These are phyloP conservation scores for Otus sunia DNA, from an alignment of 2,113 vertebrate species.

Conservation along the genomic window DNA sequence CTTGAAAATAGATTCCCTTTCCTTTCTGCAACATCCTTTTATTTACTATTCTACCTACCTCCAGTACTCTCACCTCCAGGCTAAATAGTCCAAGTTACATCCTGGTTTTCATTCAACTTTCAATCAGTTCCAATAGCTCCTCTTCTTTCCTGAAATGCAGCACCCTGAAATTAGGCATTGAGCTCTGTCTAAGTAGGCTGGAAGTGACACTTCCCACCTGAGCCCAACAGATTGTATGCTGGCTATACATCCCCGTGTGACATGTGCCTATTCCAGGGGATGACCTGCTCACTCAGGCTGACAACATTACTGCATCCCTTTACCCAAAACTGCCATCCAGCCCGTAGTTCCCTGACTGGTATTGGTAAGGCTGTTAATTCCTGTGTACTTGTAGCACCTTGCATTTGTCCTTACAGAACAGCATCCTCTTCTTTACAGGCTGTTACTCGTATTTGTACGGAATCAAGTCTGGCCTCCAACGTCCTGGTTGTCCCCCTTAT, in stretches of 20 bases:
- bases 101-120: neutral
- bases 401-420: neutral
- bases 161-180: neutral
- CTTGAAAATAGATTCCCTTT: neutral
- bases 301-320: neutral
- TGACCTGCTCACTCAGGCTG: neutral
- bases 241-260: neutral
- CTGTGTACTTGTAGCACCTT: neutral
- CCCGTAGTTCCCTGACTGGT: neutral
- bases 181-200: neutral
- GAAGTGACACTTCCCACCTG: neutral
- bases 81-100: neutral
- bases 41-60: neutral
- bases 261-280: neutral
- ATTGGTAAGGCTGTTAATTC: neutral
- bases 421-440: neutral
- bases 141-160: neutral
- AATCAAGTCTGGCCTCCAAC: neutral
- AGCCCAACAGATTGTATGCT: neutral
- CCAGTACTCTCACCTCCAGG: neutral
- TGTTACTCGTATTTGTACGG: too few relatives aligned
- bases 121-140: neutral
- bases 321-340: neutral
- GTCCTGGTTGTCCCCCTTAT: neutral
- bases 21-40: neutral